These are phyloP conservation scores for Aptenodytes forsteri DNA, from an alignment of 2,113 vertebrate species.

Conservation along the genomic window DNA sequence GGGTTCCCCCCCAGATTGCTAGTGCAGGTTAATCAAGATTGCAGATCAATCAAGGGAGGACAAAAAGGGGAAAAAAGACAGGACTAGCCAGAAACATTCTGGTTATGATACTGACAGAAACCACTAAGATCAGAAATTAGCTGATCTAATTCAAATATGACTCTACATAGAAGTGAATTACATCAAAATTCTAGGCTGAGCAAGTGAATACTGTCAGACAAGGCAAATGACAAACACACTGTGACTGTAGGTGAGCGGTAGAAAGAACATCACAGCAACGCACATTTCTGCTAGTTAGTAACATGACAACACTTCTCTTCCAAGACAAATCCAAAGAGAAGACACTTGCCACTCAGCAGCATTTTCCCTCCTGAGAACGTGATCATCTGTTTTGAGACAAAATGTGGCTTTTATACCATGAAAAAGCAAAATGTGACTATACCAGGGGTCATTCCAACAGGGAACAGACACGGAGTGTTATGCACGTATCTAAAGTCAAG, in stretches of 20 bases:
- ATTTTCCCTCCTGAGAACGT: background rate
- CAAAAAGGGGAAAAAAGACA: background rate
- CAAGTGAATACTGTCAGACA: background rate
- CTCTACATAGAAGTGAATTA: background rate
- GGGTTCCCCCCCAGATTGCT: background rate
- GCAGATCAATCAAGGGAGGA: background rate
- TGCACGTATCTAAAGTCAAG: background rate
- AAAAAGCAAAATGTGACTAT: background rate
- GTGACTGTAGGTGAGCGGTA: background rate
- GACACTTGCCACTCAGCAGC: background rate
- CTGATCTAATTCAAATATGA: background rate
- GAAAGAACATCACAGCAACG: background rate
- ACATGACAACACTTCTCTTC: background rate
- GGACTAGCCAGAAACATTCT: background rate
- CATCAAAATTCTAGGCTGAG: background rate
- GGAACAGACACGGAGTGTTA: background rate
- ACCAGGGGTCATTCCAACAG: background rate
- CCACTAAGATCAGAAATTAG: background rate
- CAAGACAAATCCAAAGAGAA: background rate
- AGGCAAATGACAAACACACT: background rate
- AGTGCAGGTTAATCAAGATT: background rate
- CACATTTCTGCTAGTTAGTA: background rate
- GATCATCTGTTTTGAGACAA: background rate
- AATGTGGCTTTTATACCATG: background rate
- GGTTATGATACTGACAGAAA: background rate